Percentiles rank a stretch among this genome's conserved stretches.
These are phyloP conservation scores for Podarcis cretensis DNA, from an alignment of 2,113 vertebrate genomes.

Conservation along the genomic window DNA sequence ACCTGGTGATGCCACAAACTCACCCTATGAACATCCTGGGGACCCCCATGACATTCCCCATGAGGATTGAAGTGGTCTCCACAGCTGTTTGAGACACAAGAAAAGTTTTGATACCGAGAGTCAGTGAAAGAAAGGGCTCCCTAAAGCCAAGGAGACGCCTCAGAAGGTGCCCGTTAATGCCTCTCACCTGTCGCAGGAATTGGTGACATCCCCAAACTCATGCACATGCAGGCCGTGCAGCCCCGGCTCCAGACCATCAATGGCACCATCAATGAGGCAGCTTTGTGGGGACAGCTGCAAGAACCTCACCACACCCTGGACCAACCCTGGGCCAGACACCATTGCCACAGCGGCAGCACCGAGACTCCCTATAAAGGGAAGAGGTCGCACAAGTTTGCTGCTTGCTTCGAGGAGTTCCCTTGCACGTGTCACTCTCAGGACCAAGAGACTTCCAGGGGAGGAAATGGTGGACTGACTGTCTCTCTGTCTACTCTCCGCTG, in stretches of 20 bases:
- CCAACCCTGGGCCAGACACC: slow-evolving; percentile 67
- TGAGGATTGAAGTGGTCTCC: slow-evolving; percentile 90
- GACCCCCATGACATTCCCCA: slow-evolving; percentile 82
- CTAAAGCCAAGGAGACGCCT: not conserved
- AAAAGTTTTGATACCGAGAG: not conserved
- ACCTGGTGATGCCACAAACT: not conserved
- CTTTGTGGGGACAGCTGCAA: slow-evolving; percentile 80
- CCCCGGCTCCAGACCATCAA: slow-evolving; percentile 85
- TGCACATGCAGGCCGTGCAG: slow-evolving; percentile 88
- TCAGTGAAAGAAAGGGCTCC: not conserved
- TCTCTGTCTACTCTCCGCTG: no score
- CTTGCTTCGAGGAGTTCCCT: not conserved
- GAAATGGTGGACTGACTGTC: no score
- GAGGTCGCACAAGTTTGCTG: not conserved
- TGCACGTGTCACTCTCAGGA: not conserved
- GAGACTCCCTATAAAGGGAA: slow-evolving; percentile 68
- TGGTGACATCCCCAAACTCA: slow-evolving; percentile 83
- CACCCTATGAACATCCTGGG: slow-evolving; percentile 85
- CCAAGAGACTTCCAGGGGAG: no score
- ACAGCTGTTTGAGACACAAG: slow-evolving; percentile 76
- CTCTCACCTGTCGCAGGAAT: slow-evolving; percentile 81
- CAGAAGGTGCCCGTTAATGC: fast-evolving
- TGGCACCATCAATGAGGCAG: slow-evolving; percentile 89
- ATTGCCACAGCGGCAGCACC: slow-evolving; percentile 86
- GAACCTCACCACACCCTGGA: slow-evolving; percentile 87